These are phyloP conservation scores for Oryzias sinensis DNA, from an alignment of 2,797 vertebrate genomes.

Conservation along the genomic window DNA sequence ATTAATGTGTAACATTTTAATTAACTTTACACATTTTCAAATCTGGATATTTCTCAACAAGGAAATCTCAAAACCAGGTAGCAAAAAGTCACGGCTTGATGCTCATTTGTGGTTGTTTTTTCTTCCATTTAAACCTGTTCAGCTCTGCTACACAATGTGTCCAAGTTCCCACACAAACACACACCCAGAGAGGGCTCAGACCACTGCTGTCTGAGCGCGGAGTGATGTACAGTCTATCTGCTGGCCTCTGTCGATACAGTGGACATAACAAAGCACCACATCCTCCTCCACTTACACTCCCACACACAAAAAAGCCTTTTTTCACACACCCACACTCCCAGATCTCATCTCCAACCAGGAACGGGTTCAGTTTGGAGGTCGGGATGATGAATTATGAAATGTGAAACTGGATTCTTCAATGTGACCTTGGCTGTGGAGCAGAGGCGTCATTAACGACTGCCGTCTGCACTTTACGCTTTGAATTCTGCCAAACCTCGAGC, in stretches of 20 bases:
- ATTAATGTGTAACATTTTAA: too few species aligned
- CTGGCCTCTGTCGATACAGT: slow-evolving; percentile 52
- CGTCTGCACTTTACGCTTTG: slow-evolving; percentile 13
- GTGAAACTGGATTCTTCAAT: slow-evolving; percentile 51
- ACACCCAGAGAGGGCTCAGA: slow-evolving; percentile 12
- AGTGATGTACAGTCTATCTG: slow-evolving; percentile 59
- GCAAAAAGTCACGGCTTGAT: too few species aligned
- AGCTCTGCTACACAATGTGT: slow-evolving; percentile 8
- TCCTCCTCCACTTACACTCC: slow-evolving; percentile 44
- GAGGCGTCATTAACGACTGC: slow-evolving; percentile 36
- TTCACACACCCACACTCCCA: slow-evolving; percentile 40
- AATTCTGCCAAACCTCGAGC: neutral
- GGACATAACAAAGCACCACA: slow-evolving; percentile 62
- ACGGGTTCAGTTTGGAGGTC: slow-evolving; percentile 52
- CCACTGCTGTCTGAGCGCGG: slow-evolving; percentile 49
- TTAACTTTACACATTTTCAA: too few species aligned
- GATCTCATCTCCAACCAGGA: slow-evolving; percentile 38
- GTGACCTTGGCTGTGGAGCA: slow-evolving; percentile 52
- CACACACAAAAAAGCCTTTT: slow-evolving; percentile 25
- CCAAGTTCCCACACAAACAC: neutral
- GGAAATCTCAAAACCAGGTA: too few species aligned
- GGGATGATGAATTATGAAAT: slow-evolving; percentile 62
- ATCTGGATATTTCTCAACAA: too few species aligned
- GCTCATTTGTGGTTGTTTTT: too few species aligned
- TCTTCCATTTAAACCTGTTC: neutral